Conservation (phyloP, 2,888 invertebrate genomes). For the Epinotia bilunana region DNA sequence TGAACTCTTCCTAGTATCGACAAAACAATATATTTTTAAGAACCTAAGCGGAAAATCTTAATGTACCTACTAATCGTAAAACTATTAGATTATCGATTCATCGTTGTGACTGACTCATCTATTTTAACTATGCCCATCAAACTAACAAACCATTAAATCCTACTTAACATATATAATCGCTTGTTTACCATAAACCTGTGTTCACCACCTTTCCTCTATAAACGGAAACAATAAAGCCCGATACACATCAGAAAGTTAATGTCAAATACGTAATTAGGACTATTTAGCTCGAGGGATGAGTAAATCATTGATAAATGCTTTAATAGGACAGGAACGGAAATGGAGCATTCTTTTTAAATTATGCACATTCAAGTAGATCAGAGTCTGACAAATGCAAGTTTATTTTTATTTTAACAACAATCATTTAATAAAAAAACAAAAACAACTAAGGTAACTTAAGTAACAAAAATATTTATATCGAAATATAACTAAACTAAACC, state of each 20-base stretch:
- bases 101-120: neutral
- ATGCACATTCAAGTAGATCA: neutral
- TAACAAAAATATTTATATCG: too few relatives aligned
- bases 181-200: constrained; percentile 33
- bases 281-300: constrained; percentile 49
- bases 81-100: too few relatives aligned
- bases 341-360: constrained; percentile 2
- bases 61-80: too few relatives aligned
- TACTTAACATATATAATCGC: constrained; percentile 29
- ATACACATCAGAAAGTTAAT: constrained; percentile 55
- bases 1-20: too few relatives aligned
- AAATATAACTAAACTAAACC: too few relatives aligned
- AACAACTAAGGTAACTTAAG: too few relatives aligned
- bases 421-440: too few relatives aligned
- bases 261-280: constrained; percentile 56
- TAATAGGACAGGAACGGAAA: constrained; percentile 35
- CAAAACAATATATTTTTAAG: too few relatives aligned
- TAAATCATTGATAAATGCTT: constrained; percentile 43
- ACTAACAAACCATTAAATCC: constrained; percentile 36
- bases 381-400: too few relatives aligned
- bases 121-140: constrained; percentile 4
- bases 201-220: constrained; percentile 25
- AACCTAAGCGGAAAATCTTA: too few relatives aligned
- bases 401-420: too few relatives aligned
- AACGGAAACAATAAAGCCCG: constrained; percentile 61